Conservation (phyloP, 1,140 invertebrate genomes). For the Wiebesia pumilae region DNA sequence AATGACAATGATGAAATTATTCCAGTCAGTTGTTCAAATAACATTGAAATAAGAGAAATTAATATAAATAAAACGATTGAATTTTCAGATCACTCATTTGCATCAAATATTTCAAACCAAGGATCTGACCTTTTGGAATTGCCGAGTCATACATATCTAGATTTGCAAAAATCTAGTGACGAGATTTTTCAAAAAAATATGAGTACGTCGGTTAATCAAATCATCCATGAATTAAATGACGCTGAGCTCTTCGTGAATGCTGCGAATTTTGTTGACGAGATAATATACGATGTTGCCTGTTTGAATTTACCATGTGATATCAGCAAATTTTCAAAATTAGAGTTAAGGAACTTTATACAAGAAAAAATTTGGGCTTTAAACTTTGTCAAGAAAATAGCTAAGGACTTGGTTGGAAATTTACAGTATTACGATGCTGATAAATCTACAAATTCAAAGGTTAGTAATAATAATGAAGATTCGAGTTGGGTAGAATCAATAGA, state of each 20-base stretch:
- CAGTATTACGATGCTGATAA: conserved; percentile 29
- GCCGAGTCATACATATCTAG: conserved; percentile 55
- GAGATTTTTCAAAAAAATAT: conserved; percentile 65
- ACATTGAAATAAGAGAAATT: conserved; percentile 5
- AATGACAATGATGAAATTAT: conserved; percentile 12
- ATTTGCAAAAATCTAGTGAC: conserved; percentile 61
- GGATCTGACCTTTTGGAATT: conserved; percentile 65
- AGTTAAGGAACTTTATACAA: conserved; percentile 44
- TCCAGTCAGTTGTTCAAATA: background rate
- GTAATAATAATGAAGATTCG: conserved; percentile 40
- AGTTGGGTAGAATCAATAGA: conserved; percentile 19
- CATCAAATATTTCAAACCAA: conserved; percentile 52
- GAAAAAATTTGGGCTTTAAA: conserved; percentile 54
- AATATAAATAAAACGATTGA: conserved; percentile 55
- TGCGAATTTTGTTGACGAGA: conserved; percentile 62
- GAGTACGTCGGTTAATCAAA: conserved; percentile 65
- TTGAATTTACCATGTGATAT: conserved; percentile 46
- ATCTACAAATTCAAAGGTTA: conserved; percentile 41
- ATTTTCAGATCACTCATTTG: conserved; percentile 54
- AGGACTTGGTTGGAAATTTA: conserved; percentile 50
- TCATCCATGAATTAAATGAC: conserved; percentile 64
- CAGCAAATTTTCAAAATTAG: conserved; percentile 18
- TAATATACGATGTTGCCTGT: conserved; percentile 56
- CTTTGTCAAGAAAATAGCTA: conserved; percentile 54
- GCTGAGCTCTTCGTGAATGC: conserved; percentile 58